Conservation (phyloP, 2,113 vertebrate species). For the Xiphias gladius region DNA sequence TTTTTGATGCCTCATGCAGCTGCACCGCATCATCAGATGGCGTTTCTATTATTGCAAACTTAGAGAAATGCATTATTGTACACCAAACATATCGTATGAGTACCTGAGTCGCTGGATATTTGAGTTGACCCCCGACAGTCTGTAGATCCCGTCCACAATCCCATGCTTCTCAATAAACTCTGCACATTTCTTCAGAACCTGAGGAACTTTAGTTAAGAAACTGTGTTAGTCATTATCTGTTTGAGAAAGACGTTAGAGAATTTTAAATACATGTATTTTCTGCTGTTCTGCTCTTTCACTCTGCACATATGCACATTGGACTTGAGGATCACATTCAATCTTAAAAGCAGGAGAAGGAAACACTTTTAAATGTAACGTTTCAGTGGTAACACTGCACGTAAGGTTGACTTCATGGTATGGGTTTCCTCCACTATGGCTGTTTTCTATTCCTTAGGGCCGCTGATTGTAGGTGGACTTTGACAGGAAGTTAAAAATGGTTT, state of each 20-base stretch:
- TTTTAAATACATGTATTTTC: background rate
- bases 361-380: background rate
- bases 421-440: constrained; percentile 55
- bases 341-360: constrained; percentile 44
- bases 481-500: constrained; percentile 90
- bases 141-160: constrained; percentile 97
- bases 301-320: background rate
- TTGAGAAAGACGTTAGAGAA: background rate
- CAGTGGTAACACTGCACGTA: constrained; percentile 37
- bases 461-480: constrained; percentile 82
- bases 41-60: background rate
- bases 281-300: background rate
- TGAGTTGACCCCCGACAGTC: constrained; percentile 96
- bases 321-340: background rate
- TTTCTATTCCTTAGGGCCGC: constrained; percentile 70
- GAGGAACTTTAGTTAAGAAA: constrained; percentile 88
- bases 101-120: constrained; percentile 98
- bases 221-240: constrained; percentile 14
- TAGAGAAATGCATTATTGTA: background rate
- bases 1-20: background rate
- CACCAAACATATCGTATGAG: constrained; percentile 9
- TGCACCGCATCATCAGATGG: background rate
- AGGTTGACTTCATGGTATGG: constrained; percentile 41
- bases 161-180: constrained; percentile 98
- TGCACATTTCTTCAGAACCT: constrained; percentile 95